These are phyloP conservation scores for Eueides isabella DNA, from an alignment of 1,140 invertebrate genomes.

Conservation along the genomic window DNA sequence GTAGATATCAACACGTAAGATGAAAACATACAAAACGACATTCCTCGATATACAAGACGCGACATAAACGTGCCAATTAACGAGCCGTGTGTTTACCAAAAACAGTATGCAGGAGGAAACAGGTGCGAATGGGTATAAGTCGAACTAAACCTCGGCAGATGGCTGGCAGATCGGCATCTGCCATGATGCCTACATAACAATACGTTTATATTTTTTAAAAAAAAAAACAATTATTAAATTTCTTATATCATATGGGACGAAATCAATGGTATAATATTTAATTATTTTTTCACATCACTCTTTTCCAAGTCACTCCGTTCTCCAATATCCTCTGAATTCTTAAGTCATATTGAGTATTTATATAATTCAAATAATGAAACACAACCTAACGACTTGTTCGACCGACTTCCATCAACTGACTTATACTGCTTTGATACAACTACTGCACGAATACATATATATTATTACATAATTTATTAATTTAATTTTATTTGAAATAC, in stretches of 20 bases:
- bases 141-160: conserved; percentile 18
- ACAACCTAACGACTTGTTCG: not conserved
- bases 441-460: not conserved
- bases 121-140: conserved; percentile 18
- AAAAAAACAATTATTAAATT: not conserved
- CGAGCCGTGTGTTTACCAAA: conserved; percentile 5
- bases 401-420: no score
- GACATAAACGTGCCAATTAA: conserved; percentile 7
- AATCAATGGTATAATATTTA: no score
- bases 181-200: not conserved
- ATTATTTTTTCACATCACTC: no score
- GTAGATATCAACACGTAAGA: not conserved
- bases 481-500: not conserved
- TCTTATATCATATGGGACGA: no score
- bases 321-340: not conserved
- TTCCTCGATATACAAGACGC: not conserved
- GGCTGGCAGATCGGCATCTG: not conserved
- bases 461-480: not conserved
- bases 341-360: not conserved
- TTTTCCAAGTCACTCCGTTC: no score
- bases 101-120: conserved; percentile 19
- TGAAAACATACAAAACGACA: not conserved
- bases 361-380: conserved; percentile 3
- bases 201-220: not conserved
- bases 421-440: not conserved